Conservation (phyloP, 1,140 invertebrate species). For the Parapsyche elsis region DNA sequence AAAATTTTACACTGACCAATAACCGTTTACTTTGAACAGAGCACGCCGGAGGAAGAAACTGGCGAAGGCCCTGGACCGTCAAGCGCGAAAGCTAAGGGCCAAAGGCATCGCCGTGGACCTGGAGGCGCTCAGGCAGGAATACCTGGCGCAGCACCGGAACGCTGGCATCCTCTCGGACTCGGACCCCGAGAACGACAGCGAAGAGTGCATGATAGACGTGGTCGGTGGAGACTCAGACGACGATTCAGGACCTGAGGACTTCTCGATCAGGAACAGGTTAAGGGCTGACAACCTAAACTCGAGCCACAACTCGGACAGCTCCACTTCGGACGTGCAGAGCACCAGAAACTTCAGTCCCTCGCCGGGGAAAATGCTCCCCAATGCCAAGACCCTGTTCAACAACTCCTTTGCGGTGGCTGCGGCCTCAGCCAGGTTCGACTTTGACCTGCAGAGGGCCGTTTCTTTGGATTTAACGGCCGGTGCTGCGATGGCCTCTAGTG, state of each 20-base stretch:
- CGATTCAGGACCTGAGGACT: slow-evolving; percentile 71
- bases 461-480: slow-evolving; percentile 65
- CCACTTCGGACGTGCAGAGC: slow-evolving; percentile 65
- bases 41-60: slow-evolving; percentile 91
- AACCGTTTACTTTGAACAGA: slow-evolving; percentile 60
- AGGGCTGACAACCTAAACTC: slow-evolving; percentile 67
- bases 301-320: slow-evolving; percentile 70
- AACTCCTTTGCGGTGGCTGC: slow-evolving; percentile 56
- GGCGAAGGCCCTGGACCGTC: slow-evolving; percentile 91
- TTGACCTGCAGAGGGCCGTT: slow-evolving; percentile 63
- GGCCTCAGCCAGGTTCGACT: slow-evolving; percentile 62
- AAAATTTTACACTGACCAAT: not conserved
- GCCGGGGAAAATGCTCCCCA: slow-evolving; percentile 65
- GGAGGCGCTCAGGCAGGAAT: slow-evolving; percentile 86
- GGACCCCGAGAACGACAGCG: slow-evolving; percentile 77
- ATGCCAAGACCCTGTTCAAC: slow-evolving; percentile 69
- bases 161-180: slow-evolving; percentile 75
- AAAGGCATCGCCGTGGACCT: slow-evolving; percentile 91
- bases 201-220: slow-evolving; percentile 78
- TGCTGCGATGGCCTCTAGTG: slow-evolving; percentile 61
- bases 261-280: slow-evolving; percentile 62
- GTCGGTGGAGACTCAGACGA: slow-evolving; percentile 76
- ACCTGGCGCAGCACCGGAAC: slow-evolving; percentile 75
- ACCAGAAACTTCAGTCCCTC: slow-evolving; percentile 68
- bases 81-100: slow-evolving; percentile 88